Percentiles rank a stretch among this genome's conserved stretches.
These are phyloP conservation scores for Rhabdornis inornatus DNA, from an alignment of 2,113 vertebrate species.

Conservation along the genomic window DNA sequence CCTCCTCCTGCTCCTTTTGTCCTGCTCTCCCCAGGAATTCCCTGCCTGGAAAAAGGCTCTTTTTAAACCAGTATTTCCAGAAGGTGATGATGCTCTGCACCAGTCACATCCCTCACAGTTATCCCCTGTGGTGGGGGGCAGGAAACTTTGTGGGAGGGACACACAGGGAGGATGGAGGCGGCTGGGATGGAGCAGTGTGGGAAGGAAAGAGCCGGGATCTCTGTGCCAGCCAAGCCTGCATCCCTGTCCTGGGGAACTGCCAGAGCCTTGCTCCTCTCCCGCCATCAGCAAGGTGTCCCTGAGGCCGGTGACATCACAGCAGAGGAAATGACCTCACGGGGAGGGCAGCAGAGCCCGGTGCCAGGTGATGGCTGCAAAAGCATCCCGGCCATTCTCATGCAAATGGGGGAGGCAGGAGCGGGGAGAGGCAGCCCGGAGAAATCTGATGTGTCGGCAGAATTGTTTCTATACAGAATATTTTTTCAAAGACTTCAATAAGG, in stretches of 20 bases:
- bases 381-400: not conserved
- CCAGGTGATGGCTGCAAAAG: conserved; percentile 45
- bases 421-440: not conserved
- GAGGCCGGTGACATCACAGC: not conserved
- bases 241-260: not conserved
- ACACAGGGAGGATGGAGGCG: rapidly evolving
- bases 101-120: not conserved
- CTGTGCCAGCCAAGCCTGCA: rapidly evolving
- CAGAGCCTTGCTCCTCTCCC: not conserved
- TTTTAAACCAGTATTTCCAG: not conserved
- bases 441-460: conserved; percentile 51
- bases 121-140: not conserved
- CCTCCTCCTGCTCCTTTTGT: not conserved
- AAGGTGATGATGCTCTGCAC: not conserved
- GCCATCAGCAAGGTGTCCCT: not conserved
- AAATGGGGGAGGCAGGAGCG: not conserved
- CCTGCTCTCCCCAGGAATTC: not conserved
- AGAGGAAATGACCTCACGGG: not conserved
- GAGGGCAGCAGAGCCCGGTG: not conserved
- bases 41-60: not conserved
- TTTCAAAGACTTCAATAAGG: conserved; percentile 58
- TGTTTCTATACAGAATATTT: conserved; percentile 49
- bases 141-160: rapidly evolving
- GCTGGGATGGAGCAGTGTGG: rapidly evolving
- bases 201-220: not conserved